Evolutionary conservation across 2,888 invertebrate genomes (phyloP), one percentile per base, ranked within the genome.

Genomic region (Steinernema hermaphroditum): DNA sequence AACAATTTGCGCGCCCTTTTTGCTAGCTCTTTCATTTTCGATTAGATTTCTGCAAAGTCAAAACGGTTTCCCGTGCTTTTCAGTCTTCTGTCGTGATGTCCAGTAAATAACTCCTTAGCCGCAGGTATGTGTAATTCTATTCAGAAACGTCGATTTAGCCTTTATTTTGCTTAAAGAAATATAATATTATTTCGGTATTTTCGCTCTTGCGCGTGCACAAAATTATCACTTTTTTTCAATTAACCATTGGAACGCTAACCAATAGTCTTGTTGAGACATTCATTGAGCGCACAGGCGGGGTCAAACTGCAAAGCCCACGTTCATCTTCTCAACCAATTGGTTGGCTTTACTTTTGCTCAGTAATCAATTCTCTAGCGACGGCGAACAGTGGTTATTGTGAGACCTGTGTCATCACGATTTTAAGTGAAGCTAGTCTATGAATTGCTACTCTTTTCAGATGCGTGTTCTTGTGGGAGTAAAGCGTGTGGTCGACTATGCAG

Each of bases 401-500:
- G 19, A 22, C 27, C 16, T 54, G 14, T 22, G 54, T 54, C 27
- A 27, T 9, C 29, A 27, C n/a, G 6, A 4, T 9, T 9, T 37
- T 4, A 1, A 32, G n/a, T 68, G 24, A 68, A 41, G 27, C 43
- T 19, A 68, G 32, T 19, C 22, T 16, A 19, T 49, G 16, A 4
- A n/a, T n/a, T 49, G 16, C 16, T 19, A 49, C n/a, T n/a, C 34
- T n/a, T 29, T 62, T 32, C 29, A 32, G 27, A 79, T 90, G 74
- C 92, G 96, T 85, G 93, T 96, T 83, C 90, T 98, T 83, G 97
- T 98, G 85, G 97, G 96, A 84, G 95, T 95, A 49, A 98, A 98
- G 89, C 91, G 98, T 90, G 98, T 98, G 29, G 95, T 98, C 87
- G 98, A 98, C 89, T 98, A 97, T 91, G 98, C 98, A 71, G 97